phyloP scores from a whole-genome alignment of 2,888 invertebrate species.

The Cephus spinipes region DNA sequence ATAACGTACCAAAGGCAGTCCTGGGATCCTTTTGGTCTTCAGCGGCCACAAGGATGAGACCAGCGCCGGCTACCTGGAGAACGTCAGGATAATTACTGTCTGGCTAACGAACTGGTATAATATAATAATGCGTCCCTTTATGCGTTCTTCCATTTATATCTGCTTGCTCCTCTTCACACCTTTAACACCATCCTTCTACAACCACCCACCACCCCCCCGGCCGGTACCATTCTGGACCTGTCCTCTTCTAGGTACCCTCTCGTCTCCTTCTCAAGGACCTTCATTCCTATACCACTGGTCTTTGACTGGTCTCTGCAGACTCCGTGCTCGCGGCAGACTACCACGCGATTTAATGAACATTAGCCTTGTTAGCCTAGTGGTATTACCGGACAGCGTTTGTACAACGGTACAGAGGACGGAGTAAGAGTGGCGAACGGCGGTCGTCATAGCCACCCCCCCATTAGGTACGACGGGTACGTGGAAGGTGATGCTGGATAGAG shows the following conservation, averaged over 20 bases:
- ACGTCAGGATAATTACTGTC: constrained; percentile 45
- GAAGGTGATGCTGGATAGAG: constrained; percentile 6
- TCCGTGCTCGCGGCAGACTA: constrained; percentile 24
- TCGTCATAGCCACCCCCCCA: not conserved
- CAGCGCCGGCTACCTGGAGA: not conserved
- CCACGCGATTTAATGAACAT: constrained; percentile 50
- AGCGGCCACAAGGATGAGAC: too few relatives aligned
- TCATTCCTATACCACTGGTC: constrained; percentile 1
- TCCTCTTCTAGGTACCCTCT: constrained; percentile 18
- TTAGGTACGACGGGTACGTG: not conserved
- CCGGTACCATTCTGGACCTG: constrained; percentile 5
- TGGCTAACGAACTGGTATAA: constrained; percentile 50
- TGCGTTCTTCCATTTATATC: constrained; percentile 12
- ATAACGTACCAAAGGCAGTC: too few relatives aligned
- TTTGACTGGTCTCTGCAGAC: not conserved
- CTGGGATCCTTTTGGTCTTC: too few relatives aligned
- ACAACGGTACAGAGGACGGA: constrained; percentile 20
- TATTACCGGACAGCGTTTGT: constrained; percentile 35
- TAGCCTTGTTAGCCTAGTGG: constrained; percentile 49
- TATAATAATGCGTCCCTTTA: constrained; percentile 49
- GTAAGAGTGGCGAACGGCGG: constrained; percentile 2
- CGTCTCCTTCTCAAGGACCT: constrained; percentile 18
- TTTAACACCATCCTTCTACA: not conserved
- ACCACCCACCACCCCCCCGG: not conserved
- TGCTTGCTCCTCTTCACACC: constrained; percentile 6